These are phyloP conservation scores for Calonectris borealis DNA, from an alignment of 2,113 vertebrate species.

Conservation along the genomic window DNA sequence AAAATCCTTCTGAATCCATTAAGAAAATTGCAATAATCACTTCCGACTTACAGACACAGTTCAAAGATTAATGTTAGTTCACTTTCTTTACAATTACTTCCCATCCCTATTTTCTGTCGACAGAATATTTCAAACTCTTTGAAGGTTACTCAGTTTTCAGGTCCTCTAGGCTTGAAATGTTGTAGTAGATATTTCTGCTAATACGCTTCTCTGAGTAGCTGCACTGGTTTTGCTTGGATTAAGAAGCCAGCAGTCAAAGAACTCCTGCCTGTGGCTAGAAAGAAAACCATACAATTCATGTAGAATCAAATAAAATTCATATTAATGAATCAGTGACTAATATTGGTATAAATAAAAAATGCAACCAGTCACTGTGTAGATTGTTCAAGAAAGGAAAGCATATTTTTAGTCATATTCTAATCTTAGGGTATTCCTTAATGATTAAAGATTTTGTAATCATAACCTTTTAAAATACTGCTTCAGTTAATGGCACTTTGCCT, in stretches of 20 bases:
- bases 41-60: not conserved
- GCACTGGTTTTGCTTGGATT: not conserved
- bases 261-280: not conserved
- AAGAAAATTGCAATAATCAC: not conserved
- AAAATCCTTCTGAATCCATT: not conserved
- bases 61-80: not conserved
- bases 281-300: not conserved
- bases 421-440: not conserved
- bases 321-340: constrained; percentile 12
- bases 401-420: constrained; percentile 6
- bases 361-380: not conserved
- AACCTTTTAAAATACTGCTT: not conserved
- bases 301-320: not conserved
- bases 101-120: not conserved
- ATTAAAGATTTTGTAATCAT: not conserved
- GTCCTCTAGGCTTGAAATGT: not conserved
- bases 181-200: not conserved
- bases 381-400: not conserved
- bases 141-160: not conserved
- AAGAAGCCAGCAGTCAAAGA: not conserved
- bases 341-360: not conserved
- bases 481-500: not conserved
- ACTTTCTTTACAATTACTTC: not conserved
- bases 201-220: not conserved
- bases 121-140: not conserved